These are phyloP conservation scores for Athene noctua DNA, from an alignment of 2,113 vertebrate genomes.

Conservation along the genomic window DNA sequence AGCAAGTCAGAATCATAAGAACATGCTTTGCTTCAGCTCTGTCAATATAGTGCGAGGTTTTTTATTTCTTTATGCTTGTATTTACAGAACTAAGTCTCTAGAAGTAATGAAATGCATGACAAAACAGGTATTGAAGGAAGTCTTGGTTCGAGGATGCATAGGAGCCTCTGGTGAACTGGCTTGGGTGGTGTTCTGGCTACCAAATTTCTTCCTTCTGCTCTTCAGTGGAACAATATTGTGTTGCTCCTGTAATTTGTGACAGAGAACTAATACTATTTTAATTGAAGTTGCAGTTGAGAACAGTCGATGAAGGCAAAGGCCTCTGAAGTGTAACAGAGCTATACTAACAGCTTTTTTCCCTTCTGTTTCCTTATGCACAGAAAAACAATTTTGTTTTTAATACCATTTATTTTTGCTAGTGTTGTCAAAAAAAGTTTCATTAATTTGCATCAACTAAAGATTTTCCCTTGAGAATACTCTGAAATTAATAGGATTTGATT, in stretches of 20 bases:
- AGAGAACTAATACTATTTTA: not conserved
- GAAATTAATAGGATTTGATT: conserved; percentile 58
- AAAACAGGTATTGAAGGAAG: not conserved
- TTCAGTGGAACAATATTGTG: not conserved
- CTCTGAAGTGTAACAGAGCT: not conserved
- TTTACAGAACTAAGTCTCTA: not conserved
- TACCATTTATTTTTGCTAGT: not conserved
- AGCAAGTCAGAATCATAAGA: not conserved
- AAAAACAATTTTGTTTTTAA: not conserved
- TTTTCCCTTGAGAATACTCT: conserved; percentile 23
- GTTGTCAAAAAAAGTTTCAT: conserved; percentile 41
- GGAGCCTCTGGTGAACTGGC: not conserved
- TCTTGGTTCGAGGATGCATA: not conserved
- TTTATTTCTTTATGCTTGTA: not conserved
- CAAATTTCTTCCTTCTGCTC: not conserved
- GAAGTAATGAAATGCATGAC: not conserved
- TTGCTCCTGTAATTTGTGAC: not conserved
- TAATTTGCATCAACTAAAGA: conserved; percentile 25
- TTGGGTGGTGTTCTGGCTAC: not conserved
- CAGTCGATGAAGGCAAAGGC: not conserved
- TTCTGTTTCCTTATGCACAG: not conserved
- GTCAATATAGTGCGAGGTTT: not conserved
- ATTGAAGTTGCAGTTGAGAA: not conserved
- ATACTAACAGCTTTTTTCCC: not conserved
- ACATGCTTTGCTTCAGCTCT: not conserved